A percentile compares a stretch with the other conserved stretches of the same genome.
Conservation (phyloP, 2,113 vertebrate species). For the Salvator merianae region DNA sequence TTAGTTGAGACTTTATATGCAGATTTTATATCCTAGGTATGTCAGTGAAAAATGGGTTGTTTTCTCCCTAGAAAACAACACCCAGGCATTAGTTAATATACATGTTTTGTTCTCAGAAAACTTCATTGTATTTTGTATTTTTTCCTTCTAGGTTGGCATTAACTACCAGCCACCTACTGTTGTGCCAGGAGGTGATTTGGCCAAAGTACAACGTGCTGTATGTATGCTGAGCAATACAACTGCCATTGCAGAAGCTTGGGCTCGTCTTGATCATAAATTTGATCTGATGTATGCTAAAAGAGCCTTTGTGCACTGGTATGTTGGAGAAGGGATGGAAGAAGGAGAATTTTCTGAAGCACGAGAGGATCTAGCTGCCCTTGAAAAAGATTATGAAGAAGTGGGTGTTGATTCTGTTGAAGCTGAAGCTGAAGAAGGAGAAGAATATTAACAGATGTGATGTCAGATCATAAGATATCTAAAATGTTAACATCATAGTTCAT, state of each 20-base stretch:
- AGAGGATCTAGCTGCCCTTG: constrained; percentile 49
- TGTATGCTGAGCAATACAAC: constrained; percentile 46
- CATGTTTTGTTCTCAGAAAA: neutral
- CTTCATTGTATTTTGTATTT: neutral
- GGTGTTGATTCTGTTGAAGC: constrained; percentile 26
- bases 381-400: constrained; percentile 53
- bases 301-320: constrained; percentile 51
- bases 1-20: no score
- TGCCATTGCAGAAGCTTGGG: constrained; percentile 39
- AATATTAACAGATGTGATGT: neutral
- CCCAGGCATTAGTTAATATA: no score
- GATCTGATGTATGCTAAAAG: constrained; percentile 53
- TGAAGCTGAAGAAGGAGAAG: constrained; percentile 12
- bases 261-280: constrained; percentile 45
- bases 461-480: neutral
- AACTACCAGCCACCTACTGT: constrained; percentile 33
- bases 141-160: neutral
- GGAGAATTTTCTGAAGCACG: constrained; percentile 48
- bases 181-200: constrained; percentile 42
- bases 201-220: neutral
- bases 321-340: constrained; percentile 47
- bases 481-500: neutral
- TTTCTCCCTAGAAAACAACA: no score
- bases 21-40: no score
- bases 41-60: no score